These are phyloP conservation scores for Cyrtodaria siliqua DNA, from an alignment of 2,888 invertebrate species.

Conservation along the genomic window DNA sequence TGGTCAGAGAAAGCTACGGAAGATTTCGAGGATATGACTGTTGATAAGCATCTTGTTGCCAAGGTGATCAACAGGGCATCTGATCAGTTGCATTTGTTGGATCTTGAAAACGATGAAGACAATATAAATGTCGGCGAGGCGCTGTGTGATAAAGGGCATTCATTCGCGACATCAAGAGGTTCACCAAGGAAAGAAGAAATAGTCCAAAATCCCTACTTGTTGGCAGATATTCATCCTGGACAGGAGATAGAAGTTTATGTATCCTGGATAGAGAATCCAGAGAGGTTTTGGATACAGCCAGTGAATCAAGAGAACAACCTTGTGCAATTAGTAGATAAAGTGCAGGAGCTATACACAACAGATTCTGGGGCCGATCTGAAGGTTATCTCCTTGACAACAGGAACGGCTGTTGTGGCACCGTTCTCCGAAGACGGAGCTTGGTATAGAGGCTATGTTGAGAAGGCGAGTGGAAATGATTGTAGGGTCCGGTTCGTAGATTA, in stretches of 20 bases:
- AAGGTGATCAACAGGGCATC: conserved; percentile 51
- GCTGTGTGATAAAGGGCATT: conserved; percentile 61
- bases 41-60: conserved; percentile 65
- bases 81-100: conserved; percentile 49
- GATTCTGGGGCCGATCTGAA: conserved; percentile 43
- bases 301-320: conserved; percentile 60
- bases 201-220: conserved; percentile 62
- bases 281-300: conserved; percentile 71
- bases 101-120: conserved; percentile 62
- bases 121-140: conserved; percentile 53
- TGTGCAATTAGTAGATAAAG: conserved; percentile 60
- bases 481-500: conserved; percentile 78
- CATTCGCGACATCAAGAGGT: conserved; percentile 22
- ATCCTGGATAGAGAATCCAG: conserved; percentile 71
- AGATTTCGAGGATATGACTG: conserved; percentile 65
- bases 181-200: conserved; percentile 36
- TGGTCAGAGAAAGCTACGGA: conserved; percentile 64
- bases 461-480: conserved; percentile 83
- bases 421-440: conserved; percentile 89
- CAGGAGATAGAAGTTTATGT: conserved; percentile 61
- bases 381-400: conserved; percentile 30
- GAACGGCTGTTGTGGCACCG: conserved; percentile 85
- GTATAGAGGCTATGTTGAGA: conserved; percentile 89
- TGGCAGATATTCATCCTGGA: conserved; percentile 19
- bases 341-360: conserved; percentile 67